Evolutionary conservation across 1,140 invertebrate species (phyloP), one percentile per base, ranked within the genome.

Genomic region (Paraescarpia echinospica): DNA sequence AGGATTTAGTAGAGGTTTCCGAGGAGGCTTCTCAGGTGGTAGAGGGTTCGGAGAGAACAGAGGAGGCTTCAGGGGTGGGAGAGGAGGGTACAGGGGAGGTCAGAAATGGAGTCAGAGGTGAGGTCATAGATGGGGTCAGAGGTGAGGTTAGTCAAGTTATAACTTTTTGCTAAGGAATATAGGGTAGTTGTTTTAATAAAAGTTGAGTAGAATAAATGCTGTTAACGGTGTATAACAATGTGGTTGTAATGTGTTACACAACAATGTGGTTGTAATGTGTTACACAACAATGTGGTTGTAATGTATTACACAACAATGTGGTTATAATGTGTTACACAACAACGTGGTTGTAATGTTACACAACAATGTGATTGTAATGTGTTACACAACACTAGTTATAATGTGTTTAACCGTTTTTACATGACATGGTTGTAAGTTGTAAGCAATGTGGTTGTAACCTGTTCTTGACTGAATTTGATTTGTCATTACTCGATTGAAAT

Each of bases 41-140:
- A 89, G 89, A 41, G 34, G 35, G 34, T 89, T 31, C 33, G 34
- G 89, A 22, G 92, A 41, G 41, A 89, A 91, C 59, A 51, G 92
- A 91, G 33, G 34, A 48, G 51, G 91, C 22, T 48, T 22, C 22
- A 34, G 90, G n/a, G 90, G 91, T 33, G 34, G 91, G 18, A 35
- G 90, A 35, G 59, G 35, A 31, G n/a, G n/a, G n/a, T 77, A 22
- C 59, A 77, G 59, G 59, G 59, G 0, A 77, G 59, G 59, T 77
- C 59, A 77, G 59, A 14, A 18, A 18, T 31, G 59, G 22, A 18
- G 59, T 77, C 59, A 31, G 12, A 41, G 4, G 59, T 18, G 12
- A 14, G 59, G 59, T 77, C 59, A 77, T 2, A 27, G 59, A 31
- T 77, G 59, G 27, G 59, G 59, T 77, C 59, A 77, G 59, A 27